phyloP scores from a whole-genome alignment of 2,797 vertebrate species.

The Leucoraja ocellata region DNA sequence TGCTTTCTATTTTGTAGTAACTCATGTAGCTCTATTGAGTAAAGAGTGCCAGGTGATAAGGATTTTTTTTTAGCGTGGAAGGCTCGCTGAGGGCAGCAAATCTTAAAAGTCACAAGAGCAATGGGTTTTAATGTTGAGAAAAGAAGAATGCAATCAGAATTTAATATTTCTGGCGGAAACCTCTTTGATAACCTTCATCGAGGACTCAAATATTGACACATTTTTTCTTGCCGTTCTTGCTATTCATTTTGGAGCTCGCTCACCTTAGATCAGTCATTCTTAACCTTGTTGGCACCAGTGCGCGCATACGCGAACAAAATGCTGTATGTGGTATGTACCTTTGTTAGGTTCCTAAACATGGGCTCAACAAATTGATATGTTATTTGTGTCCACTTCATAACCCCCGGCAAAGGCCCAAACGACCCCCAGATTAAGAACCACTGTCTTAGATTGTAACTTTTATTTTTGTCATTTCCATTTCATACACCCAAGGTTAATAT shows the following conservation, averaged over 20 bases:
- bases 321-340: too few relatives aligned
- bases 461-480: neutral
- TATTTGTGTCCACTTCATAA: too few relatives aligned
- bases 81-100: neutral
- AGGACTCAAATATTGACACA: neutral
- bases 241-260: neutral
- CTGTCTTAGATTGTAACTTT: neutral
- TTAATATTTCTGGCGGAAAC: neutral
- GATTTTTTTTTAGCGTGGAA: neutral
- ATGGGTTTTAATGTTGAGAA: neutral
- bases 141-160: neutral
- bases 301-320: too few relatives aligned
- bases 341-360: too few relatives aligned
- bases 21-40: neutral
- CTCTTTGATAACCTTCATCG: neutral
- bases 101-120: neutral
- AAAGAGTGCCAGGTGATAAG: neutral
- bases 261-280: neutral
- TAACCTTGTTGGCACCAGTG: too few relatives aligned
- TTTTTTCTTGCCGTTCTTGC: neutral
- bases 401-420: too few relatives aligned
- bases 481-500: neutral
- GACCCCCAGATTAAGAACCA: too few relatives aligned
- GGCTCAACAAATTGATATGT: too few relatives aligned
- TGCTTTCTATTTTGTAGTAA: neutral